These are phyloP conservation scores for Xestia c-nigrum DNA, from an alignment of 2,888 invertebrate species.

Conservation along the genomic window DNA sequence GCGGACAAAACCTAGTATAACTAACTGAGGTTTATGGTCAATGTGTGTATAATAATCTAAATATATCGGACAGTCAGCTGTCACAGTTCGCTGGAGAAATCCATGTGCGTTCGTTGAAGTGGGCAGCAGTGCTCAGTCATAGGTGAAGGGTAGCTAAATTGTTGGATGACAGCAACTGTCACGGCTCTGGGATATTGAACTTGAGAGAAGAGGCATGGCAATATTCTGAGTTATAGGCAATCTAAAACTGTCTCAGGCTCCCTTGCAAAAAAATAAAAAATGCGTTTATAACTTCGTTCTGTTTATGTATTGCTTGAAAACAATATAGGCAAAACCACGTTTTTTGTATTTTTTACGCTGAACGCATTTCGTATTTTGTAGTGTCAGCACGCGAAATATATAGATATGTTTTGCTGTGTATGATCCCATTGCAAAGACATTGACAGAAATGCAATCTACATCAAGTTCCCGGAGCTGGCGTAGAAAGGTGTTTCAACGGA, in stretches of 20 bases:
- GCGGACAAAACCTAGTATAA: background rate
- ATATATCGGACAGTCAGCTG: constrained; percentile 45
- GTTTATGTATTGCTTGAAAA: too few species aligned
- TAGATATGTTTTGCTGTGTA: too few species aligned
- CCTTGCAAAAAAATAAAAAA: too few species aligned
- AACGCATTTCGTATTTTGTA: too few species aligned
- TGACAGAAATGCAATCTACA: too few species aligned
- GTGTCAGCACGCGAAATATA: too few species aligned
- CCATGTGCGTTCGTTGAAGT: constrained; percentile 31
- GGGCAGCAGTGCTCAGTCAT: constrained; percentile 40
- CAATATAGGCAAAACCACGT: too few species aligned
- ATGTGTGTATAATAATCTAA: constrained; percentile 28
- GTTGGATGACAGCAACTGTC: background rate
- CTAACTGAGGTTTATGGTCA: background rate
- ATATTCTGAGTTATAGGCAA: background rate
- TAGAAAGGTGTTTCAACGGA: too few species aligned
- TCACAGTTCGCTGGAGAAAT: constrained; percentile 35
- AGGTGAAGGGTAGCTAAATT: constrained; percentile 34
- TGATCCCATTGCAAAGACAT: too few species aligned
- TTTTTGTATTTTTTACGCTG: too few species aligned
- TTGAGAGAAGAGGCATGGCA: background rate
- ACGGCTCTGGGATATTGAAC: constrained; percentile 6
- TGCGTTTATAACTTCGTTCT: too few species aligned
- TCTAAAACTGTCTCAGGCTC: background rate
- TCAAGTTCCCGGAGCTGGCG: too few species aligned